These are phyloP conservation scores for Eubucco bourcierii DNA, from an alignment of 2,113 vertebrate genomes.

Conservation along the genomic window DNA sequence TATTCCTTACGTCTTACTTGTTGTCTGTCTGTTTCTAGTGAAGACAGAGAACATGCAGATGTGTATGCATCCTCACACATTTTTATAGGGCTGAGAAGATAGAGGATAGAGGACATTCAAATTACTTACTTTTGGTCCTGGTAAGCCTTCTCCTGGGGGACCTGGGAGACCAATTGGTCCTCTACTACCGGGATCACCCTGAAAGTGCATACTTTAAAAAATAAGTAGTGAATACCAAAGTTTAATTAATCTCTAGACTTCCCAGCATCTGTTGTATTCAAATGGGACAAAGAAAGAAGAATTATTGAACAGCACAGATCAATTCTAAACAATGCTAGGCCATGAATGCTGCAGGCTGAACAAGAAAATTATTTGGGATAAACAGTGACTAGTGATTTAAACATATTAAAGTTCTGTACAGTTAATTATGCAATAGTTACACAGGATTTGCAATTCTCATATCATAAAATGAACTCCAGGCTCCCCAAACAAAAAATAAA, in stretches of 20 bases:
- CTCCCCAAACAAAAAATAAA: background rate
- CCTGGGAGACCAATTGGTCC: conserved; percentile 82
- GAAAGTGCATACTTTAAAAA: conserved; percentile 41
- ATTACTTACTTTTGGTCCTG: conserved; percentile 83
- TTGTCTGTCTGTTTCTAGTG: too few species aligned
- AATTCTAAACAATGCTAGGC: background rate
- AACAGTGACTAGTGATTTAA: background rate
- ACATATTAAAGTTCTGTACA: background rate
- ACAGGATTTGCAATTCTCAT: background rate
- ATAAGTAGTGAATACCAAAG: conserved; percentile 5
- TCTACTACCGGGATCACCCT: conserved; percentile 87
- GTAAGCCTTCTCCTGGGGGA: conserved; percentile 84
- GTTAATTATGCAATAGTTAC: background rate
- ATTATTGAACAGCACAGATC: background rate
- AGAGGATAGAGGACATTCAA: background rate
- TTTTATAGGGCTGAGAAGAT: background rate
- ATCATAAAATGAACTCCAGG: background rate
- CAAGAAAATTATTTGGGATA: background rate
- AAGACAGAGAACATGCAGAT: background rate
- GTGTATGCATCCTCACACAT: background rate
- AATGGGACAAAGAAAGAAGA: background rate
- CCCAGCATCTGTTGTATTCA: background rate
- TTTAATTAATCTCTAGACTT: conserved; percentile 9
- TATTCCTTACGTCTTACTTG: background rate
- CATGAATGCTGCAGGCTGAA: background rate